Evolutionary conservation across 2,797 vertebrate species (phyloP).

Genomic region (Ataeniobius toweri): DNA sequence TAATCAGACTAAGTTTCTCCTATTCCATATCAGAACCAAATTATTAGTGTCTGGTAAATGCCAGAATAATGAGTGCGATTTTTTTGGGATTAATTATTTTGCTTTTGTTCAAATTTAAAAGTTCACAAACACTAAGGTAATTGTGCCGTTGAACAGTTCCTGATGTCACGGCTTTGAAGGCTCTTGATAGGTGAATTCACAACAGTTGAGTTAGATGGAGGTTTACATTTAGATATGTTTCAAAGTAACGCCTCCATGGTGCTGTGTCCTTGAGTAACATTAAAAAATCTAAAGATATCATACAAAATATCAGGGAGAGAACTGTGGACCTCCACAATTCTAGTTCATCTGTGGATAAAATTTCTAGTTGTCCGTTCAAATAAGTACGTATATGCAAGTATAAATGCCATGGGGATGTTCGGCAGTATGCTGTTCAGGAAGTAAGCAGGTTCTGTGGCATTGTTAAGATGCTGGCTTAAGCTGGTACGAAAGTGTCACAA

Average conservation of each 20-base stretch:
- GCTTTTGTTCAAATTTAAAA: background rate
- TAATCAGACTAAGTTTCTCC: background rate
- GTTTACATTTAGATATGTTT: too few species aligned
- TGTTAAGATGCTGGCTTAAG: too few species aligned
- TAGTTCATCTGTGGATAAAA: background rate
- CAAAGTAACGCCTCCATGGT: too few species aligned
- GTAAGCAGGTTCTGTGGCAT: background rate
- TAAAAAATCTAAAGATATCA: too few species aligned
- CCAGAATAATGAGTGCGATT: background rate
- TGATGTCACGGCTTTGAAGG: too few species aligned
- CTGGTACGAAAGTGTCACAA: too few species aligned
- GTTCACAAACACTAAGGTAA: background rate
- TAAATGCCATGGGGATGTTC: background rate
- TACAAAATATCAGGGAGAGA: too few species aligned
- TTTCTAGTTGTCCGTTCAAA: background rate
- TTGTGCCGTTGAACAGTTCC: too few species aligned
- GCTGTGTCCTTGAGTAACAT: too few species aligned
- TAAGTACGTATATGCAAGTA: background rate
- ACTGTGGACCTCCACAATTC: too few species aligned
- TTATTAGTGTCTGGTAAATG: background rate
- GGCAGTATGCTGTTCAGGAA: background rate
- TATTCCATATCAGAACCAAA: background rate
- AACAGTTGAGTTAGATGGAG: too few species aligned
- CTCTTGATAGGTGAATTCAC: too few species aligned
- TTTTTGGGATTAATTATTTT: background rate